These are phyloP conservation scores for Sarcophaga caerulescens DNA, from an alignment of 2,888 invertebrate genomes.

Conservation along the genomic window DNA sequence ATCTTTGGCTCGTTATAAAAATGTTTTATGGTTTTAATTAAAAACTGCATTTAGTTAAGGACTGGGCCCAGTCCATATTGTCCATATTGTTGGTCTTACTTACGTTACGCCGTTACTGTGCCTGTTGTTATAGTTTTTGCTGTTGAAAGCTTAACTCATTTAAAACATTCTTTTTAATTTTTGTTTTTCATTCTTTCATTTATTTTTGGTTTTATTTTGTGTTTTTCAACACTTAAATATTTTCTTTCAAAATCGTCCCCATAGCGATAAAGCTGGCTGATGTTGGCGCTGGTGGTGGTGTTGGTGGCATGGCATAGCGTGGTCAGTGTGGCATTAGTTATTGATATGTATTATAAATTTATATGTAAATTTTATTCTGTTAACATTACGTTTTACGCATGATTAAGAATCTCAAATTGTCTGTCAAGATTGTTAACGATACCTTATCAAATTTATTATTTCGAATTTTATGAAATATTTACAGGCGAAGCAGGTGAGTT, in stretches of 20 bases:
- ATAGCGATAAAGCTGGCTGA: neutral
- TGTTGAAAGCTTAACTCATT: slow-evolving; percentile 47
- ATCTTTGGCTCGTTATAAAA: slow-evolving; percentile 60
- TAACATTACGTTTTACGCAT: slow-evolving; percentile 41
- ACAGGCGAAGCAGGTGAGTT: slow-evolving; percentile 22
- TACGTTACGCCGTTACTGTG: too few species aligned
- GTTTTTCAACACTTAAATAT: neutral
- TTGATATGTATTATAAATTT: slow-evolving; percentile 69
- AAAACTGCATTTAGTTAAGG: slow-evolving; percentile 61
- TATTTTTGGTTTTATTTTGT: slow-evolving; percentile 9
- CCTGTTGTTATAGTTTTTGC: neutral
- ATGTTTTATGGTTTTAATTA: slow-evolving; percentile 70
- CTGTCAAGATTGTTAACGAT: slow-evolving; percentile 43
- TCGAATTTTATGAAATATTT: slow-evolving; percentile 23
- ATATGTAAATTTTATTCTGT: slow-evolving; percentile 67
- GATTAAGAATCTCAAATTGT: slow-evolving; percentile 52
- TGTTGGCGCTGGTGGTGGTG: neutral
- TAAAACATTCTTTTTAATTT: slow-evolving; percentile 16
- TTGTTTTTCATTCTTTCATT: slow-evolving; percentile 33
- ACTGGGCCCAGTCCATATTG: neutral
- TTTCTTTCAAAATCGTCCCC: neutral
- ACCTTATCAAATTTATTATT: slow-evolving; percentile 43
- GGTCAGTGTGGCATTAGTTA: slow-evolving; percentile 58
- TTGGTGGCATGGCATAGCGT: slow-evolving; percentile 2
- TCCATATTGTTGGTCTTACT: neutral